Evolutionary conservation across 1,140 invertebrate species (phyloP), one percentile per base, ranked within the genome.

Genomic region (Diuraphis noxia): DNA sequence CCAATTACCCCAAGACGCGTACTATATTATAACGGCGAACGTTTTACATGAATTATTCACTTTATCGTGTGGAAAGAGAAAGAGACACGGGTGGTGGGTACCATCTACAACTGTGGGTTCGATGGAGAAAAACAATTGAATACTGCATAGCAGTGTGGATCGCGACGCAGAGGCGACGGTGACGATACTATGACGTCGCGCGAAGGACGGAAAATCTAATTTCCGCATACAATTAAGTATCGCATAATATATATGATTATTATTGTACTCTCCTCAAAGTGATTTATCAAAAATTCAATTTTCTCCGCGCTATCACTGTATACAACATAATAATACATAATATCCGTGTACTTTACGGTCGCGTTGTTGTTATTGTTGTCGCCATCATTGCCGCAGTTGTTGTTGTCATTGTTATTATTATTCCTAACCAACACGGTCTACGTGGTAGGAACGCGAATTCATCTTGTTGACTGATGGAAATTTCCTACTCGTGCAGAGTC

Each of bases 221-320:
- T 89, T 89, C n/a, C 56, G n/a, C 40, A 19, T 89, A 41, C 30
- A 89, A 89, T 89, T 89, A 77, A 77, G 46, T 79, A 89, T 41
- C 34, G 52, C 30, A 40, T 38, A 49, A 49, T 49, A 34, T 86
- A 49, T 10, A 46, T 46, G 6, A 19, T 19, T 49, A 49, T 49
- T 49, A 41, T 41, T 25, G 41, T 40, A 82, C 25, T 9, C 25
- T 86, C 43, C 43, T 19, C 38, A 34, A 77, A 77, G 88, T 46
- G 88, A 89, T 89, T 89, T 77, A 89, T 89, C 34, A 89, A 89
- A 89, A 79, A 79, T 46, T 79, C 41, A 89, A 79, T 89, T 79
- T 79, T 79, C 87, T 79, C 40, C 30, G 10, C 63, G 88, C n/a
- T 34, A n/a, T 17, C 36, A 8, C 19, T 77, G 19, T 77, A 19